Conservation (phyloP, 2,888 invertebrate genomes). For the Phytoseiulus persimilis region DNA sequence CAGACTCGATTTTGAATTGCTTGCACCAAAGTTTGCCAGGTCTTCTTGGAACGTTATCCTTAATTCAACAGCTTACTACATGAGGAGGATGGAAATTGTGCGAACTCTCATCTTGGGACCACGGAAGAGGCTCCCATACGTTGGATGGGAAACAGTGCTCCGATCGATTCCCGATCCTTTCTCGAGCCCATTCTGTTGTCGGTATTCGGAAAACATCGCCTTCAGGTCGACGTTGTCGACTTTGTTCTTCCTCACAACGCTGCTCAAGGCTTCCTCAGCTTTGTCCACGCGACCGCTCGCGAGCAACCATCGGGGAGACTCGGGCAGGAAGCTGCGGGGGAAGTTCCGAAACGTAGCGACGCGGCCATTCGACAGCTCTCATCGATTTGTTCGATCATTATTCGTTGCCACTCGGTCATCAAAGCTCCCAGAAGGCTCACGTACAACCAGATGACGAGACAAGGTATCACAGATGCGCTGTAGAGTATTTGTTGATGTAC, state of each 20-base stretch:
- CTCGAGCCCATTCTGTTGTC: neutral
- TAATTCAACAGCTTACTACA: neutral
- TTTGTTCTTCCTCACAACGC: neutral
- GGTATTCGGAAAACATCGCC: conserved; percentile 12
- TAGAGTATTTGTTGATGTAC: conserved; percentile 9
- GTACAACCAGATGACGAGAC: conserved; percentile 13
- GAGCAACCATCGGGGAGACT: conserved; percentile 29
- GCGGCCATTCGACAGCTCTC: too few relatives aligned
- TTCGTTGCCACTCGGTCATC: too few relatives aligned
- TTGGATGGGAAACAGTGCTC: neutral
- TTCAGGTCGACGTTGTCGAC: neutral
- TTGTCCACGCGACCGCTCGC: conserved; percentile 22
- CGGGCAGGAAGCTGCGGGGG: neutral
- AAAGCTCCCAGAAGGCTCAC: neutral
- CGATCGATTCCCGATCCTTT: neutral
- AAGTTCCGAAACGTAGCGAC: neutral
- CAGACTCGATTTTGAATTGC: neutral
- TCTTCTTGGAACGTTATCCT: neutral
- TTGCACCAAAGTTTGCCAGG: too few relatives aligned
- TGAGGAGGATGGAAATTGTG: neutral
- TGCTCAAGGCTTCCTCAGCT: neutral
- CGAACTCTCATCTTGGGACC: conserved; percentile 17
- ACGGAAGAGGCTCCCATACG: conserved; percentile 9
- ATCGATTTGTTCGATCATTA: too few relatives aligned
- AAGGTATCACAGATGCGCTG: conserved; percentile 5